These are phyloP conservation scores for Synergus japonicus DNA, from an alignment of 2,888 invertebrate species.

Conservation along the genomic window DNA sequence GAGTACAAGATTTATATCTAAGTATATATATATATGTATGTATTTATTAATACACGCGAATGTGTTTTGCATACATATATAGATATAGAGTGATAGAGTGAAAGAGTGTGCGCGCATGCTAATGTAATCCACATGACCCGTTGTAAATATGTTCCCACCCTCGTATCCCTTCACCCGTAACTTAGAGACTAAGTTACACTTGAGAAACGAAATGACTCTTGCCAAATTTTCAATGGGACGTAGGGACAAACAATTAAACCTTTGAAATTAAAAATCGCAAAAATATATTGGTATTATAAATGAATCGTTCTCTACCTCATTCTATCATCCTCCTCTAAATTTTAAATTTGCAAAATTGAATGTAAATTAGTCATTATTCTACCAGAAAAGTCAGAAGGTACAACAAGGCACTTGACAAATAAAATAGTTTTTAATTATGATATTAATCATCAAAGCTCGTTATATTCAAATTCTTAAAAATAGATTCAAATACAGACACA, in stretches of 20 bases:
- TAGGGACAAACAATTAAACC: conserved; percentile 70
- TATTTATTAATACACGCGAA: conserved; percentile 43
- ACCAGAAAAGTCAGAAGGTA: too few species aligned
- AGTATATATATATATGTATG: conserved; percentile 46
- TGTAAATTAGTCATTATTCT: too few species aligned
- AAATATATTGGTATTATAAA: conserved; percentile 77
- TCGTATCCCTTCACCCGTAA: conserved; percentile 56
- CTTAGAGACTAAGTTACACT: conserved; percentile 67
- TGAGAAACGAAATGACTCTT: conserved; percentile 70
- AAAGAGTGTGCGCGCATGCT: conserved; percentile 60
- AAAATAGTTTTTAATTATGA: not conserved
- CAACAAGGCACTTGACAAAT: not conserved
- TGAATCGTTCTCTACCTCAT: conserved; percentile 54
- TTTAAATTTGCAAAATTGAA: not conserved
- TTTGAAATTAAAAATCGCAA: conserved; percentile 68
- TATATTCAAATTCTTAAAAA: not conserved
- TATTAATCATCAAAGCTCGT: not conserved
- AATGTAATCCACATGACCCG: conserved; percentile 64
- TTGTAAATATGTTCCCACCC: conserved; percentile 69
- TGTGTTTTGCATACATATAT: conserved; percentile 42
- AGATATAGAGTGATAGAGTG: conserved; percentile 25
- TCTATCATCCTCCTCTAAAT: conserved; percentile 24
- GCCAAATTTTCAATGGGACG: conserved; percentile 74
- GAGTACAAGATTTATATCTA: conserved; percentile 48
- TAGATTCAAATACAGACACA: not conserved